phyloP scores from a whole-genome alignment of 2,888 invertebrate species.

The Lutraria lutraria region DNA sequence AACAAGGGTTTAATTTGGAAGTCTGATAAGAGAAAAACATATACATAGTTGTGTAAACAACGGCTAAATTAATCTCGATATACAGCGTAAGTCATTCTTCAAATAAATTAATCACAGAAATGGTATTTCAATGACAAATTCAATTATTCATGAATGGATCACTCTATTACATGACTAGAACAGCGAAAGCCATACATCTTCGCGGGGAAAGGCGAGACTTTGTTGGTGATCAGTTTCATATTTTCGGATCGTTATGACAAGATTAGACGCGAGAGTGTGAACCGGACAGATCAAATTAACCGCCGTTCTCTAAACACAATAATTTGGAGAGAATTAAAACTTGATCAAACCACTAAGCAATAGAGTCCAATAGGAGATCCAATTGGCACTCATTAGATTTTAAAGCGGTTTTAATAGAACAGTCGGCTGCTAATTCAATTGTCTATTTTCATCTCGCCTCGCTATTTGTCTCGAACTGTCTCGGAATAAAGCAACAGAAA shows the following conservation, averaged over 20 bases:
- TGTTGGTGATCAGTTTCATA: constrained; percentile 38
- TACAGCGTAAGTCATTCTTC: neutral
- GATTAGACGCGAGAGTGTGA: constrained; percentile 62
- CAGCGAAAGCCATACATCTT: constrained; percentile 32
- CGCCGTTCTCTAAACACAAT: constrained; percentile 66
- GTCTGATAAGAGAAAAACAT: neutral
- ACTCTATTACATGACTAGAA: constrained; percentile 37
- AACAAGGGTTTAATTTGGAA: neutral
- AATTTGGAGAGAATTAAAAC: constrained; percentile 65
- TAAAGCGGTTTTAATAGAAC: constrained; percentile 69
- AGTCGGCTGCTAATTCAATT: constrained; percentile 69
- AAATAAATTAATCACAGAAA: constrained; percentile 49
- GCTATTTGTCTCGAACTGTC: constrained; percentile 9
- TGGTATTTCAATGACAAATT: constrained; percentile 46
- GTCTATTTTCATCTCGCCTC: constrained; percentile 36
- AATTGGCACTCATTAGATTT: constrained; percentile 73
- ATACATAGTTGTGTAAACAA: neutral
- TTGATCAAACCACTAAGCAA: constrained; percentile 46
- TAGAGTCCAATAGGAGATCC: constrained; percentile 59
- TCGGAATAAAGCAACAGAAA: constrained; percentile 13
- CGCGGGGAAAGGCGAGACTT: constrained; percentile 1
- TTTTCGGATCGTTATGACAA: constrained; percentile 56
- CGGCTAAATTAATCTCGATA: constrained; percentile 16
- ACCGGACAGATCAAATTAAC: constrained; percentile 71
- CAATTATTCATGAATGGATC: constrained; percentile 53